Evolutionary conservation across 2,113 vertebrate genomes (phyloP), one percentile per base, ranked within the genome.

Genomic region (Orcinus orca): DNA sequence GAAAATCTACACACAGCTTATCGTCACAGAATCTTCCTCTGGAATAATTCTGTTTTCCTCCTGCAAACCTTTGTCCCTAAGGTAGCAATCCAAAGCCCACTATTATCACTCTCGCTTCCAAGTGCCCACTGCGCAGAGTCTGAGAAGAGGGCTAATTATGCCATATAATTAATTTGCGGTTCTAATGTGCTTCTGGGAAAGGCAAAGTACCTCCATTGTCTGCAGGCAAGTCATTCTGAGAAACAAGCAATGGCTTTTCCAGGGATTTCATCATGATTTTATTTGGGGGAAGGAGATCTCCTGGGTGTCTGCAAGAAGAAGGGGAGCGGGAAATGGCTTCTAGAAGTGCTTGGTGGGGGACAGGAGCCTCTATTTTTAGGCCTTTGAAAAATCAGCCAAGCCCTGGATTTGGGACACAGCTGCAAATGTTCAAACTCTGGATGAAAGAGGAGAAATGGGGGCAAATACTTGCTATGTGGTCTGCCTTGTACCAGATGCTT

Each of bases 281-380:
- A 97, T 95, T 91, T 94, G 94, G 77, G 88, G 93, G 88, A 71
- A 23, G 91, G 89, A 55, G 76, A n/a, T 94, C 97, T 97, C 93
- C 9, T 2, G 88, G 96, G 88, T 86, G 95, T 96, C 95, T 95
- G 71, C 26, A 10, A 63, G 73, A 50, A 58, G 92, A 38, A 14
- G 36, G 33, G 36, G 38, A n/a, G 36, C 58, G 77, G 83, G 63
- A 82, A 82, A 87, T 5, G 47, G 93, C 47, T 81, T 87, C 38
- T 29, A 18, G 79, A 79, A 90, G 36, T 18, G 63, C 68, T 62
- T 95, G 38, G 26, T 89, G 58, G 81, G 86, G 71, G 68, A 9
- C 31, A 58, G 62, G 68, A 77, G 71, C n/a, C 68, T 85, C 91
- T 96, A 95, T 95, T 93, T 98, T 97, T 97, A 97, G 96, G 74